A percentile compares a stretch with the other conserved stretches of the same genome.
phyloP scores from a whole-genome alignment of 2,888 invertebrate species.

The Sinohyriopsis cumingii region DNA sequence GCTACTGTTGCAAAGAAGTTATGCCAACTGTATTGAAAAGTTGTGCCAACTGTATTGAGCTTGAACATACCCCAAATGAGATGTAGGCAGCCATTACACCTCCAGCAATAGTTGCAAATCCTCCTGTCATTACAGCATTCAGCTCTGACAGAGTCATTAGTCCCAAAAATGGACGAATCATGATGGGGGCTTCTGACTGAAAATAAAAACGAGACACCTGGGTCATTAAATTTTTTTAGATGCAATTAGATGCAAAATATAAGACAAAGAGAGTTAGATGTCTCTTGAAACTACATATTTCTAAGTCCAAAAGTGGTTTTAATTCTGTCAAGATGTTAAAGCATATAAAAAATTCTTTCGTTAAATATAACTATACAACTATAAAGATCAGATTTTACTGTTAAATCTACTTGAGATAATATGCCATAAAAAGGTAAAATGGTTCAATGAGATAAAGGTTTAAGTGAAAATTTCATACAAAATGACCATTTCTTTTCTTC shows the following conservation, averaged over 20 bases:
- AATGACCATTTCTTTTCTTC: neutral
- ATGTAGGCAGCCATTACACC: slow-evolving; percentile 93
- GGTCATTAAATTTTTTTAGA: neutral
- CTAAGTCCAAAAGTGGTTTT: neutral
- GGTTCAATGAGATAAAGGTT: too few species aligned
- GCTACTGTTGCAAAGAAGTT: too few species aligned
- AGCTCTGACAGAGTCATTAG: slow-evolving; percentile 92
- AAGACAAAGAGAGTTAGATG: too few species aligned
- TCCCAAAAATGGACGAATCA: slow-evolving; percentile 89
- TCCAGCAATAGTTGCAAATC: slow-evolving; percentile 96
- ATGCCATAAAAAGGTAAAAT: too few species aligned
- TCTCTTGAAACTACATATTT: neutral
- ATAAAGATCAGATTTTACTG: too few species aligned
- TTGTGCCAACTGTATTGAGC: too few species aligned
- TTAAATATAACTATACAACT: too few species aligned
- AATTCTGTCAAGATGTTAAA: neutral
- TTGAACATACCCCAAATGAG: slow-evolving; percentile 82
- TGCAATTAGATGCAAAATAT: too few species aligned
- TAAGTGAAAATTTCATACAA: neutral
- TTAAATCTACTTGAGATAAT: too few species aligned
- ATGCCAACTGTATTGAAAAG: too few species aligned
- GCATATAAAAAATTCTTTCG: too few species aligned
- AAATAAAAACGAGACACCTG: slow-evolving; percentile 56
- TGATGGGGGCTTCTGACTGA: slow-evolving; percentile 90
- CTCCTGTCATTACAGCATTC: slow-evolving; percentile 93